Percentiles rank a stretch among this genome's conserved stretches.
Conservation (phyloP, 64 coral and sea anemone species). For the Montipora foliosa region DNA sequence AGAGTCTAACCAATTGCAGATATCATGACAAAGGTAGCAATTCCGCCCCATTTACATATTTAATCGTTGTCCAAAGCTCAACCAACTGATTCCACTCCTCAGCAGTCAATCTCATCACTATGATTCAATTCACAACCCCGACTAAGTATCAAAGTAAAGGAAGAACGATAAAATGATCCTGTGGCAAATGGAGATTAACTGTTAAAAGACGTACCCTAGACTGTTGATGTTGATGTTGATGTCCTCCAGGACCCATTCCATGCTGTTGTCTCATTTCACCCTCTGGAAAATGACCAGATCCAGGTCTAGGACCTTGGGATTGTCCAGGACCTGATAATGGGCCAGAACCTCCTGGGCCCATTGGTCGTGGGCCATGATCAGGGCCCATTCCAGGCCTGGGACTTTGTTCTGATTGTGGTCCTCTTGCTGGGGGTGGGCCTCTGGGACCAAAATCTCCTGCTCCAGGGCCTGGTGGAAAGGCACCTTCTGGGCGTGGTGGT, state of each 20-base stretch:
- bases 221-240: neutral
- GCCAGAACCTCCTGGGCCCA: conserved; percentile 13
- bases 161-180: no score
- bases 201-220: neutral
- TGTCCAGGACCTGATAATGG: conserved; percentile 44
- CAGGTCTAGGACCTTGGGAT: conserved; percentile 17
- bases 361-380: conserved; percentile 16
- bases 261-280: conserved; percentile 18
- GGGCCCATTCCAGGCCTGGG: conserved; percentile 46
- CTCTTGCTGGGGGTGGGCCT: conserved; percentile 62
- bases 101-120: no score
- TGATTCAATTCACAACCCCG: no score
- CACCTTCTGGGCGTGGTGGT: conserved; percentile 35
- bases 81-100: no score
- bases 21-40: no score
- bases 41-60: no score
- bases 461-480: conserved; percentile 38
- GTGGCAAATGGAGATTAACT: no score
- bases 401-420: conserved; percentile 38
- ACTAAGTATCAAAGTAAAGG: no score
- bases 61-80: no score
- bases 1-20: no score
- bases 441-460: conserved; percentile 45
- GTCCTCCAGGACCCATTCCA: conserved; percentile 10
- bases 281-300: neutral